Conservation (phyloP, 1,140 invertebrate species). For the Macrocentrus cingulum region DNA sequence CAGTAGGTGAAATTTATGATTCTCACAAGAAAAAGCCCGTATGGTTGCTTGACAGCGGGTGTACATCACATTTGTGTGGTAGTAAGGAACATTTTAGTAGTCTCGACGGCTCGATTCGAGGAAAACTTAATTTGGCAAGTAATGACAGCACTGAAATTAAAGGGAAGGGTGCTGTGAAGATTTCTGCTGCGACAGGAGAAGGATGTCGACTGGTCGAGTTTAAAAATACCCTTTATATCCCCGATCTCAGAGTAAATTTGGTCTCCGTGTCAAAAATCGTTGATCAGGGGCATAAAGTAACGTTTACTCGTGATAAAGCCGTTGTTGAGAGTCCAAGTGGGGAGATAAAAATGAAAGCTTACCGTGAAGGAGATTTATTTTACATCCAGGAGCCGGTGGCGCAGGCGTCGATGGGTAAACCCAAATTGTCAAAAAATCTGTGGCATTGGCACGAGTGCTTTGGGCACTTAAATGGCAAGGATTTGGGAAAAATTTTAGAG, state of each 20-base stretch:
- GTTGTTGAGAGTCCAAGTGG: neutral
- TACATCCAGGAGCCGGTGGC: slow-evolving; percentile 3
- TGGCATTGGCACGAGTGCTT: neutral
- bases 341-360: neutral
- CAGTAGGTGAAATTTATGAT: too few species aligned
- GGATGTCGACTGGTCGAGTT: slow-evolving; percentile 23
- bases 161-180: slow-evolving; percentile 16
- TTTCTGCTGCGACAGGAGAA: slow-evolving; percentile 3
- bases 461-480: neutral
- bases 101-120: too few species aligned
- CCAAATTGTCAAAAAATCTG: too few species aligned
- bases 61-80: too few species aligned
- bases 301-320: slow-evolving; percentile 9
- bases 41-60: too few species aligned
- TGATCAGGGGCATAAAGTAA: slow-evolving; percentile 27
- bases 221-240: slow-evolving; percentile 32
- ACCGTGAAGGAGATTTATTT: slow-evolving; percentile 21
- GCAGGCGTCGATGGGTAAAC: neutral
- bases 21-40: too few species aligned
- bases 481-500: too few species aligned
- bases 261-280: slow-evolving; percentile 35
- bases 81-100: too few species aligned
- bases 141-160: neutral
- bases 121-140: neutral
- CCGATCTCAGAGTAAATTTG: slow-evolving; percentile 33